Evolutionary conservation across 2,113 vertebrate genomes (phyloP).

Genomic region (Strix uralensis): DNA sequence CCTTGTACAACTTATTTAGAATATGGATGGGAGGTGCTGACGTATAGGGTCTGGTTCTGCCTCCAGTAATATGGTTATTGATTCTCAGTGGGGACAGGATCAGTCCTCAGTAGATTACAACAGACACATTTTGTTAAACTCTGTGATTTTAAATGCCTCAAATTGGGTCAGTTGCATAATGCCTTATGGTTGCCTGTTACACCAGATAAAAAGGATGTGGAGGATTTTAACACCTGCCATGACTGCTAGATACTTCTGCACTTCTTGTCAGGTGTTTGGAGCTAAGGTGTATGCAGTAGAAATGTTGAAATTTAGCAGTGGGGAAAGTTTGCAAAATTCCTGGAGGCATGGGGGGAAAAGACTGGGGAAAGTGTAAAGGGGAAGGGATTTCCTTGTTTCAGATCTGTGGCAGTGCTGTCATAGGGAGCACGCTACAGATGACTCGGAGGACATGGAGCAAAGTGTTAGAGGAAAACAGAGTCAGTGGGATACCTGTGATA

Average conservation of each 20-base stretch:
- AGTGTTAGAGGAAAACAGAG: background rate
- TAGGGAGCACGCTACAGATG: accelerated
- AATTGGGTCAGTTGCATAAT: constrained; percentile 37
- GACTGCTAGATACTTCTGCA: background rate
- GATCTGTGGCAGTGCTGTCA: background rate
- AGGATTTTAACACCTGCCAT: background rate
- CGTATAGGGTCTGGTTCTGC: constrained; percentile 13
- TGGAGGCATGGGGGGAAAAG: background rate
- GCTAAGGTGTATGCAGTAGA: background rate
- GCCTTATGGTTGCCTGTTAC: background rate
- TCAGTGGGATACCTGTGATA: background rate
- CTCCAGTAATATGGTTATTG: background rate
- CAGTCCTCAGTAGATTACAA: background rate
- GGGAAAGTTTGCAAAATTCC: background rate
- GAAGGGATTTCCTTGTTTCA: background rate
- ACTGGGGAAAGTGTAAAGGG: background rate
- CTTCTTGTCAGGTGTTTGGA: background rate
- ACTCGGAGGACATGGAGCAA: background rate
- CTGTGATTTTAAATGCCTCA: background rate
- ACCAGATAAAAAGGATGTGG: background rate
- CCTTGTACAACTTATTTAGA: constrained; percentile 29
- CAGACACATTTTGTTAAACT: background rate
- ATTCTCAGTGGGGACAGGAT: background rate
- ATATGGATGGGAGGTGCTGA: constrained; percentile 4
- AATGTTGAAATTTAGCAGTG: background rate